These are phyloP conservation scores for Euglossa dilemma DNA, from an alignment of 1,140 invertebrate genomes.

Conservation along the genomic window DNA sequence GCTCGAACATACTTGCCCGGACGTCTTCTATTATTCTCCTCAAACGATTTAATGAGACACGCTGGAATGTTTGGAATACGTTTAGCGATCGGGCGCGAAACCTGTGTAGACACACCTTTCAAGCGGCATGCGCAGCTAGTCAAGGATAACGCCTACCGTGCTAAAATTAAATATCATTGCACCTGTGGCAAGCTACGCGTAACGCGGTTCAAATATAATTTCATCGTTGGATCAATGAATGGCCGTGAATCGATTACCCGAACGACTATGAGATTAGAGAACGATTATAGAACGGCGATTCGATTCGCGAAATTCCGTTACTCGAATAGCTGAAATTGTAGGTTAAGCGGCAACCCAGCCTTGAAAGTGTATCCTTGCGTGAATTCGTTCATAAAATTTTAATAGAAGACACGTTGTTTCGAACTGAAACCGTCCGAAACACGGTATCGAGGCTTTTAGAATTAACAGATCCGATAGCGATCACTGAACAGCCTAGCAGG, in stretches of 20 bases:
- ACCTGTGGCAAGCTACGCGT: conserved; percentile 39
- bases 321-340: background rate
- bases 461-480: no score
- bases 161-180: conserved; percentile 55
- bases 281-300: background rate
- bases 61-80: conserved; percentile 45
- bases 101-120: conserved; percentile 44
- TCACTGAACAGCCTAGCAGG: background rate
- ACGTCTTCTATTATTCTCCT: conserved; percentile 37
- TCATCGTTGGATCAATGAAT: conserved; percentile 16
- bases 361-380: background rate
- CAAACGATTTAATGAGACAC: conserved; percentile 42
- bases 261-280: background rate
- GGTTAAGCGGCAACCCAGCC: background rate
- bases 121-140: conserved; percentile 41
- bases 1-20: background rate
- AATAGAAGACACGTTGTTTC: no score
- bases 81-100: conserved; percentile 45
- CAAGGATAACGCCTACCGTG: conserved; percentile 57
- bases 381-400: background rate
- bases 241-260: background rate
- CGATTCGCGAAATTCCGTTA: background rate
- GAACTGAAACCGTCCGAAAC: no score
- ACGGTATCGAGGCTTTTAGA: no score
- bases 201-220: conserved; percentile 45